Evolutionary conservation across 2,888 invertebrate species (phyloP), one percentile per base, ranked within the genome.

Genomic region (Balanococcus diminutus): DNA sequence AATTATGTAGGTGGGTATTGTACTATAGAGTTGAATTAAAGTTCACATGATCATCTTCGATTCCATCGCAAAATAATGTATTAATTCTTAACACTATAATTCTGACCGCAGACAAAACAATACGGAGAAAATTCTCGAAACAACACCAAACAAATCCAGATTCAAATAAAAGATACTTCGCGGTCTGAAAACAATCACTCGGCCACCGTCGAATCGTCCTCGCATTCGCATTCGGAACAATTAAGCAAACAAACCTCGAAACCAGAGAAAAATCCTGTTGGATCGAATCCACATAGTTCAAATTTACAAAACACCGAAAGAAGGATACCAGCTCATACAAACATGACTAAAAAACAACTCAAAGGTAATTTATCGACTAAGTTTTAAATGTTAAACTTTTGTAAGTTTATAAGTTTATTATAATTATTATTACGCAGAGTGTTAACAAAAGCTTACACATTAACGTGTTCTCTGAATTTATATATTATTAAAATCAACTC

Each of bases 271-370:
- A 75, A 36, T 75, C 32, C 75, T 36, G 32, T 32, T 19, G 36
- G 16, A 83, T 25, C 61, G 31, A 83, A 39, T 83, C 14, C 83
- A 11, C 36, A 1, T 16, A 31, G 28, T 31, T 25, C 51, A 82
- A 31, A 82, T 31, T 11, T 67, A 25, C 61, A 51, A 14, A 61
- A 83, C 14, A 67, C 19, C 28, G 61, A 83, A 67, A 28, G 36
- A 36, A 22, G 61, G 31, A 61, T 67, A n/a, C 83, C 83, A 67
- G 83, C 83, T 83, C 83, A 83, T 75, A 75, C 75, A 8, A 75
- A 75, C 83, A 83, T 83, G 83, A 67, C 83, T 16, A 83, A 67
- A 67, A 83, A 83, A 61, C 83, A 83, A 56, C 83, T 83, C 51
- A 83, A 83, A 25, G 83, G 83, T 83, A 83, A 83, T 83, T 56